Base-by-base conservation (phyloP, 37 sponge, comb jelly and placozoan genomes). In the Beroe ovata region DNA sequence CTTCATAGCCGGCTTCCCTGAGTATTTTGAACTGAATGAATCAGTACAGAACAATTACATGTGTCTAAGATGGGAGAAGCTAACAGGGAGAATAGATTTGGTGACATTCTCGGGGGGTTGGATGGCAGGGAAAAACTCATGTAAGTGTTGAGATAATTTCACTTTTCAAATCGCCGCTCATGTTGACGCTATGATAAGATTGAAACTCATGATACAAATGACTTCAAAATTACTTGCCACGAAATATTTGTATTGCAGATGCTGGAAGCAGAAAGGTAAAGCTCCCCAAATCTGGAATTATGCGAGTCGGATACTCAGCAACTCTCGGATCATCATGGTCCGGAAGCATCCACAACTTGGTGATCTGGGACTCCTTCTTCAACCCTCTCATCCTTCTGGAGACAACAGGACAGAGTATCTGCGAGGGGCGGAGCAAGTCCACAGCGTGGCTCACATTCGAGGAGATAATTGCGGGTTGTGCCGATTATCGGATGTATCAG, bases 1-100 rank as follows among this genome's bases (percentile, higher is more conserved):
- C 47, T 77, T 41, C 54, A 42, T 77, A 22, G 84, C 84, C 19
- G 84, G 84, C 23, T 77, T 42, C 28, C 47, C 84, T 39, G 84
- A 77, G 28, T 77, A 77, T 35, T 77, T 77, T 20, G 84, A 40
- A 8, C 42, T 77, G n/a, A 29, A 42, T 26, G 54, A 11, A 1
- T 16, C 23, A 18, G 28, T n/a, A 3, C 4, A 28, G 35, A 19
- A 11, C 3, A 77, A 4, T 21, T 77, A 77, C 28, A 4, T 77
- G 26, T 77, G 84, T 42, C 42, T 77, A 1, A 77, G 84, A 42
- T 77, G 84, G 84, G 54, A 39, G 42, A 77, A 77, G 33, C 8
- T 42, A 0, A 77, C 84, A 1, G 84, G 84, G n/a, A 77, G 84
- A 35, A 77, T 77, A 8, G 84, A 77, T 77, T 36, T 77, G 22